Conservation (phyloP, 1,140 invertebrate species). For the Ostrea denselamellosa region DNA sequence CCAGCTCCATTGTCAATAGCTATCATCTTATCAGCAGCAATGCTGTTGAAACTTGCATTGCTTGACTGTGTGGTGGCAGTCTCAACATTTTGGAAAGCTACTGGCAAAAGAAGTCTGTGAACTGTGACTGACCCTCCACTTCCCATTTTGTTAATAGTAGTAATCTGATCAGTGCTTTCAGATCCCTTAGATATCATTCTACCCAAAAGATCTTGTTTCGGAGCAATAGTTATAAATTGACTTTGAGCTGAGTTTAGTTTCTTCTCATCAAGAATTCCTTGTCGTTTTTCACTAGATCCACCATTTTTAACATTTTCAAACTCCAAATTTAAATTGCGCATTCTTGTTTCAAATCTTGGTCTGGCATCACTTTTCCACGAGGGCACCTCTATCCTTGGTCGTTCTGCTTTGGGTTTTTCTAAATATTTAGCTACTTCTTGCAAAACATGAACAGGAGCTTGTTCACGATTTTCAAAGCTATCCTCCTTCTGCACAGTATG, state of each 20-base stretch:
- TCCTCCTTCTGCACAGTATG: conserved; percentile 49
- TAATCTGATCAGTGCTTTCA: not conserved
- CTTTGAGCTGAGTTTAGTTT: conserved; percentile 44
- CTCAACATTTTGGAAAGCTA: conserved; percentile 7
- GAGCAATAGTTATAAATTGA: conserved; percentile 39
- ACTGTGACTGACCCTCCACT: conserved; percentile 29
- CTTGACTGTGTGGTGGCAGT: not conserved
- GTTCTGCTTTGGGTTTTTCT: conserved; percentile 61
- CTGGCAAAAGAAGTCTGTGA: not conserved
- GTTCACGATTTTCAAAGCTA: conserved; percentile 48
- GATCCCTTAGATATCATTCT: not conserved
- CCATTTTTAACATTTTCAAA: conserved; percentile 27
- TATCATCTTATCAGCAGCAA: not conserved
- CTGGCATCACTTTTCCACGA: conserved; percentile 51
- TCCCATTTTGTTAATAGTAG: conserved; percentile 5
- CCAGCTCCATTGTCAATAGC: not conserved
- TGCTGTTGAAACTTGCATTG: not conserved
- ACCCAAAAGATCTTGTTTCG: conserved; percentile 34
- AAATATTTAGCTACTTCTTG: conserved; percentile 64
- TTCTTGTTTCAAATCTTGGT: conserved; percentile 49
- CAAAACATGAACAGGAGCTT: conserved; percentile 64
- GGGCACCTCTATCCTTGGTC: conserved; percentile 58
- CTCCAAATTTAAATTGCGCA: conserved; percentile 43
- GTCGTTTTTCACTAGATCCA: conserved; percentile 23
- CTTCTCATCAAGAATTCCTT: conserved; percentile 31